These are phyloP conservation scores for Ciconia boyciana DNA, from an alignment of 2,113 vertebrate species.

Conservation along the genomic window DNA sequence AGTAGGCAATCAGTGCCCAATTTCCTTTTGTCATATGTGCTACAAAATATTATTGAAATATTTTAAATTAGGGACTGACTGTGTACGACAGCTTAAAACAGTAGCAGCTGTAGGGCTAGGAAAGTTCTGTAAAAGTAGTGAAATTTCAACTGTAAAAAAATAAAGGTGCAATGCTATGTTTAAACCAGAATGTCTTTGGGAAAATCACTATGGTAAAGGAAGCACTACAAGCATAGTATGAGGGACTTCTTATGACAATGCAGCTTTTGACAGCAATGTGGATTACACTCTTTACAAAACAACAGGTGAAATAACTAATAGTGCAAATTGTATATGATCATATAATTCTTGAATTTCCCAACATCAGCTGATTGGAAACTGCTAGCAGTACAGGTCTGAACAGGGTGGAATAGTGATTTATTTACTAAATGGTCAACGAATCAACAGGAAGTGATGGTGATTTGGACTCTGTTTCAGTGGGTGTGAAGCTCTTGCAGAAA, in stretches of 20 bases:
- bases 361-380: not conserved
- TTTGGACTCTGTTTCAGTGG: not conserved
- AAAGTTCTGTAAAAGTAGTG: not conserved
- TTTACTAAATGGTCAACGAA: not conserved
- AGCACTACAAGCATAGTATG: not conserved
- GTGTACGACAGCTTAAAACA: not conserved
- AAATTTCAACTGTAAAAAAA: not conserved
- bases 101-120: not conserved
- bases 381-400: not conserved
- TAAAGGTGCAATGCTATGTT: not conserved
- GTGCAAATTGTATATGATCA: not conserved
- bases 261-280: not conserved
- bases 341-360: not conserved
- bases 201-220: not conserved
- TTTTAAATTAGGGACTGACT: not conserved
- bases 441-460: not conserved
- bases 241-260: not conserved
- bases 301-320: not conserved
- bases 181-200: not conserved
- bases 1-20: not conserved
- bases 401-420: not conserved
- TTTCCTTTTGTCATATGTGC: not conserved
- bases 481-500: not conserved
- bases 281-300: not conserved
- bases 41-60: not conserved